Percentiles rank a stretch among this genome's conserved stretches.
Evolutionary conservation across 1,140 invertebrate genomes (phyloP).

Genomic region (Copidosoma floridanum): DNA sequence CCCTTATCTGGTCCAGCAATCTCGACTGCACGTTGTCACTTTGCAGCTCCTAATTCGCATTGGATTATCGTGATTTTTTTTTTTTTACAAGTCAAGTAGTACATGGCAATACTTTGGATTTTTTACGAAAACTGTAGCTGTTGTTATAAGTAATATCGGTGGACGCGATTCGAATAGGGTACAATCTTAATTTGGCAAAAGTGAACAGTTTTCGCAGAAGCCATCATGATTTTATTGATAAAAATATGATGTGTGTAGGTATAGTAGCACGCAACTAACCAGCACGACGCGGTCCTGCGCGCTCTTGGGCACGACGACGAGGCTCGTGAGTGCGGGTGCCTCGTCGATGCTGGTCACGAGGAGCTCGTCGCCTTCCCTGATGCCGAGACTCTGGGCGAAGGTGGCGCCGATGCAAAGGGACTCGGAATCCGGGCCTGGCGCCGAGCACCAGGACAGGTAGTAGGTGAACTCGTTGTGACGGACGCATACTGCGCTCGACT

Average conservation of each 20-base stretch:
- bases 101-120: too few species aligned
- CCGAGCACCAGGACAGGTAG: conserved; percentile 42
- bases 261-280: conserved; percentile 34
- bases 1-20: conserved; percentile 44
- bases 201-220: too few species aligned
- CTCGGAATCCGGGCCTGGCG: conserved; percentile 25
- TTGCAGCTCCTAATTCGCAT: conserved; percentile 48
- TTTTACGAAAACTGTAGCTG: too few species aligned
- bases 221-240: too few species aligned
- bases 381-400: conserved; percentile 48
- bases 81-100: too few species aligned
- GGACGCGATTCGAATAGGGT: too few species aligned
- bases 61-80: too few species aligned
- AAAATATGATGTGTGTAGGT: too few species aligned
- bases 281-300: conserved; percentile 60
- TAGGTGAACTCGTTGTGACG: conserved; percentile 34
- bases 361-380: conserved; percentile 46
- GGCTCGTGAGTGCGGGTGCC: conserved; percentile 36
- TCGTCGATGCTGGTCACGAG: conserved; percentile 35
- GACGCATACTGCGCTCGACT: conserved; percentile 43
- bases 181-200: too few species aligned
- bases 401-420: conserved; percentile 43
- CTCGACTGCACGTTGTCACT: conserved; percentile 44
- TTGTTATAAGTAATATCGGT: too few species aligned
- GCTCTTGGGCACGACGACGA: conserved; percentile 48